Evolutionary conservation across 1,140 invertebrate genomes (phyloP).

Genomic region (Adelges cooleyi): DNA sequence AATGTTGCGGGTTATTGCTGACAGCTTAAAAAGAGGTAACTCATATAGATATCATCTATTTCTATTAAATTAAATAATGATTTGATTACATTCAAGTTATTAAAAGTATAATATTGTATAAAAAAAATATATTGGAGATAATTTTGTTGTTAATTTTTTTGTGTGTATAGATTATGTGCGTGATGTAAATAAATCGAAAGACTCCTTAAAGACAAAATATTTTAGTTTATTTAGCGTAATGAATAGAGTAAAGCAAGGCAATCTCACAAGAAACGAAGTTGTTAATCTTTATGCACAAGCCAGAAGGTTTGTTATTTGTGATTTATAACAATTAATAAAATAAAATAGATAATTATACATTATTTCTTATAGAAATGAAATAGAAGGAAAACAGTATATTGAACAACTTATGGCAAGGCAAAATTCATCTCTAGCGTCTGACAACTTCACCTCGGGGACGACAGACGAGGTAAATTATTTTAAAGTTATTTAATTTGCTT

Average conservation of each 20-base stretch:
- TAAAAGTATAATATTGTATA: too few relatives aligned
- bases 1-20: neutral
- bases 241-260: constrained; percentile 1
- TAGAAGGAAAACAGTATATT: constrained; percentile 15
- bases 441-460: neutral
- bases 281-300: neutral
- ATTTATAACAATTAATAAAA: neutral
- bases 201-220: neutral
- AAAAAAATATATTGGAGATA: too few relatives aligned
- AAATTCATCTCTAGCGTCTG: constrained; percentile 1
- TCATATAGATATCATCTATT: too few relatives aligned
- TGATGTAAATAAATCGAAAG: neutral
- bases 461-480: neutral
- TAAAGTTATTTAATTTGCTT: neutral
- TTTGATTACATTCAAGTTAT: too few relatives aligned
- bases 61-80: too few relatives aligned
- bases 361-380: constrained; percentile 1
- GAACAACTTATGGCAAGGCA: constrained; percentile 11
- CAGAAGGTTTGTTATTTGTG: constrained; percentile 1
- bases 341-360: neutral
- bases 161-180: constrained; percentile 2
- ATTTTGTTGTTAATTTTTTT: too few relatives aligned
- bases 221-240: neutral
- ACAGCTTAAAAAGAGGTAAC: neutral
- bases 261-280: constrained; percentile 5